Evolutionary conservation across 1,140 invertebrate species (phyloP), one percentile per base, ranked within the genome.

Genomic region (Helicoverpa armigera): DNA sequence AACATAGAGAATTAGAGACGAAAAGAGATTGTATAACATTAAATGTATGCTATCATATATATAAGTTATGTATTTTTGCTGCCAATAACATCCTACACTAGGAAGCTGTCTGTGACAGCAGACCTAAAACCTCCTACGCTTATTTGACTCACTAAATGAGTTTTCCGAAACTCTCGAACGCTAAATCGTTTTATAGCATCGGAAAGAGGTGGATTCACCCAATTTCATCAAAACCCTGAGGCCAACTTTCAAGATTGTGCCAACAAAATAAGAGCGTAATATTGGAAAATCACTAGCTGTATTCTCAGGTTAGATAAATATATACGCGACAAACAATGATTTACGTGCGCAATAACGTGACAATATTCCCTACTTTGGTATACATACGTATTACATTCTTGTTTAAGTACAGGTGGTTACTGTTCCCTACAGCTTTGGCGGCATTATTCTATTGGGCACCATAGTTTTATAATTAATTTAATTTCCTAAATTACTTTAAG

Each of bases 81-180:
- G 35, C 35, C 35, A 43, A 43, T 43, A 43, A 43, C 35, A 35
- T 43, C 5, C 35, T 43, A 43, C 35, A 1, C 11, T 23, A 61
- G 23, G 58, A 13, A 61, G 1, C 58, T 61, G 23, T 5, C 23
- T 31, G 29, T 13, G 58, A 61, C 23, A 61, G 58, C 23, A 13
- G 58, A 61, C 12, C 60, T 50, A 50, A 69, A 70, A 18, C 50
- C 51, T 72, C 18, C 65, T 23, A 72, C 69, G 43, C 12, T 72
- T 54, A 72, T 72, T 72, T 72, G 69, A 53, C 50, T 54, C 69
- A 72, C 23, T 72, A 72, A 72, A 72, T 72, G 69, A 31, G 69
- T 72, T 72, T 54, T 54, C 50, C 23, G 18, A 31, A 70, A 50
- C 43, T 69, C 69, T 43, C 69, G 51, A 54, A 54, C 50, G 69